Evolutionary conservation across 2,888 invertebrate genomes (phyloP).

Genomic region (Dysmachus trigonus): DNA sequence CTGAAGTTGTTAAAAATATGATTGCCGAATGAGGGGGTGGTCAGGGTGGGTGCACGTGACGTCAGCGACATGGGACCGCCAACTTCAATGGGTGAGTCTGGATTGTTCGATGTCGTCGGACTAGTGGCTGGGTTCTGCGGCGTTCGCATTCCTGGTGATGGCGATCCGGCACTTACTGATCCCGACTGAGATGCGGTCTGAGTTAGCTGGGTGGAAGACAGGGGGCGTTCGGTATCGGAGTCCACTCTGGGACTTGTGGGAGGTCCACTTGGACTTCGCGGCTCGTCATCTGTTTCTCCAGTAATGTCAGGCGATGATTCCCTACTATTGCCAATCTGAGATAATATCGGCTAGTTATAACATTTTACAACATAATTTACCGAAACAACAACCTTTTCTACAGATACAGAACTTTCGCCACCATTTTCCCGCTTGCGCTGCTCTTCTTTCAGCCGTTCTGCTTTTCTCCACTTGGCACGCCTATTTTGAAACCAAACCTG

Average conservation of each 20-base stretch:
- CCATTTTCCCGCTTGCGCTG: constrained; percentile 84
- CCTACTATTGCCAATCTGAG: constrained; percentile 62
- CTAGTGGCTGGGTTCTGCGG: constrained; percentile 65
- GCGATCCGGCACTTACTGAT: constrained; percentile 65
- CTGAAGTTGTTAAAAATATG: constrained; percentile 73
- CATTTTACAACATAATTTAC: neutral
- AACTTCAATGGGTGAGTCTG: constrained; percentile 69
- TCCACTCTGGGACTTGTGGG: constrained; percentile 61
- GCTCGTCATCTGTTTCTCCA: constrained; percentile 64
- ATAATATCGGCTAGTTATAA: neutral
- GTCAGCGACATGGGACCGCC: constrained; percentile 64
- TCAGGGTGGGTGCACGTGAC: constrained; percentile 60
- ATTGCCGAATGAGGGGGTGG: constrained; percentile 71
- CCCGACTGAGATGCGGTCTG: constrained; percentile 65
- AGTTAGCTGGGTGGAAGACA: constrained; percentile 62
- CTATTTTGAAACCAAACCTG: constrained; percentile 96
- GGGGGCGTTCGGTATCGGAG: constrained; percentile 62
- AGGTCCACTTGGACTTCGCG: constrained; percentile 60
- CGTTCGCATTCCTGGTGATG: constrained; percentile 62
- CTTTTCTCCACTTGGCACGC: constrained; percentile 92
- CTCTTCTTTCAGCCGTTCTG: constrained; percentile 90
- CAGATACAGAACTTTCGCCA: constrained; percentile 72
- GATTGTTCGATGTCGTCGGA: constrained; percentile 69
- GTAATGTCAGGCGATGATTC: constrained; percentile 65
- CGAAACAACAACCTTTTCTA: constrained; percentile 62